Conservation (phyloP, 1,140 invertebrate species). For the Oppia nitens region DNA sequence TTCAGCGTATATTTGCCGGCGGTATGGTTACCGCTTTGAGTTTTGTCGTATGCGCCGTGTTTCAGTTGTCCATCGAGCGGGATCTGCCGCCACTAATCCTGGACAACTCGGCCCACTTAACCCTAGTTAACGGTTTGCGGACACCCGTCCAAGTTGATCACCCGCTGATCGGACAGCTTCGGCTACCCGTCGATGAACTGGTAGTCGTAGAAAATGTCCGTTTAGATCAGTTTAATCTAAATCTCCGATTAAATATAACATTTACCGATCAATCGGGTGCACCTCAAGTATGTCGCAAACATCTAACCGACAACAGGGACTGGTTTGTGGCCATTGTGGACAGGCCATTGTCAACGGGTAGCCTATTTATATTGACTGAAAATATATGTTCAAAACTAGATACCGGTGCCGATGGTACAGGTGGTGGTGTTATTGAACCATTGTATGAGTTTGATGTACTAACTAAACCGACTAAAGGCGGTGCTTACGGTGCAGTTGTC, state of each 20-base stretch:
- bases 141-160: too few species aligned
- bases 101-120: too few species aligned
- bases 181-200: background rate
- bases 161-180: too few species aligned
- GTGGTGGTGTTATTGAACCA: background rate
- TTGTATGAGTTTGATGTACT: background rate
- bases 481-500: background rate
- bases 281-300: background rate
- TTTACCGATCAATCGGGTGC: background rate
- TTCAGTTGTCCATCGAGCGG: conserved; percentile 59
- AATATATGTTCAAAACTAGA: background rate
- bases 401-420: too few species aligned
- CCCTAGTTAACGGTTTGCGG: conserved; percentile 2
- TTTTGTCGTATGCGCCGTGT: conserved; percentile 68
- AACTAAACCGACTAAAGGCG: conserved; percentile 3
- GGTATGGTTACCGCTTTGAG: conserved; percentile 62
- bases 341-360: background rate
- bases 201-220: background rate
- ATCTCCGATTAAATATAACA: background rate
- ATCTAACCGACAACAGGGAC: background rate
- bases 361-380: background rate
- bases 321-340: background rate
- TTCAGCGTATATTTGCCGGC: conserved; percentile 61
- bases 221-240: background rate
- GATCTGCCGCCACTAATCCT: too few species aligned